phyloP scores from a whole-genome alignment of 2,113 vertebrate genomes.

The Cinclus cinclus region DNA sequence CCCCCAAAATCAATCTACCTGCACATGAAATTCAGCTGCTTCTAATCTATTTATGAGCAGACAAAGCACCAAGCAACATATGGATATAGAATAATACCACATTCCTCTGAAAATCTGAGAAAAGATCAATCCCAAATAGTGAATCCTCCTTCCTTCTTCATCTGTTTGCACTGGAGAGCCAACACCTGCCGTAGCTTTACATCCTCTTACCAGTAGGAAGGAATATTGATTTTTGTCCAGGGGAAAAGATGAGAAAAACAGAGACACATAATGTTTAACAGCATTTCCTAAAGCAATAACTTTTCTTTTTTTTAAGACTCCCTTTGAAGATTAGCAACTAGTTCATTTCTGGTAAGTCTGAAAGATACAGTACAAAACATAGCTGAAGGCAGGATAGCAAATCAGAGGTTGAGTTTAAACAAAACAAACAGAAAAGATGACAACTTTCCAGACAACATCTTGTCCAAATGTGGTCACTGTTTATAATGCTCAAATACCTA shows the following conservation, averaged over 20 bases:
- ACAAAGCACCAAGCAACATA: not conserved
- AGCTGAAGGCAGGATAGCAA: not conserved
- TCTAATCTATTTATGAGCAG: not conserved
- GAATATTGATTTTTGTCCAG: not conserved
- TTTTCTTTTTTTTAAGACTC: not conserved
- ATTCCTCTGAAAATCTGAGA: not conserved
- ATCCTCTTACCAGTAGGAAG: not conserved
- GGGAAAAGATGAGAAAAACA: not conserved
- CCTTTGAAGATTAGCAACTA: not conserved
- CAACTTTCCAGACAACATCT: not conserved
- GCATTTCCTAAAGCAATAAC: not conserved
- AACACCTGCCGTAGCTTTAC: not conserved
- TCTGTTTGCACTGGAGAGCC: not conserved
- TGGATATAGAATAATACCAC: not conserved
- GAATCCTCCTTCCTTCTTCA: not conserved
- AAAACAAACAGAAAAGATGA: not conserved
- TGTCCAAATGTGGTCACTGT: not conserved
- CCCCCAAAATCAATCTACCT: not conserved
- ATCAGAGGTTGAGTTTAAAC: not conserved
- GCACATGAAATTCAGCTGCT: not conserved
- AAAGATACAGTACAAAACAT: not conserved
- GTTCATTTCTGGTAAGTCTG: not conserved
- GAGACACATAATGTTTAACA: not conserved
- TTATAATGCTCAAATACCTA: not conserved
- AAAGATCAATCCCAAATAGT: not conserved